Percentiles rank a stretch among this genome's conserved stretches.
phyloP scores from a whole-genome alignment of 2,113 vertebrate genomes.

The Xyliphius kryptos region DNA sequence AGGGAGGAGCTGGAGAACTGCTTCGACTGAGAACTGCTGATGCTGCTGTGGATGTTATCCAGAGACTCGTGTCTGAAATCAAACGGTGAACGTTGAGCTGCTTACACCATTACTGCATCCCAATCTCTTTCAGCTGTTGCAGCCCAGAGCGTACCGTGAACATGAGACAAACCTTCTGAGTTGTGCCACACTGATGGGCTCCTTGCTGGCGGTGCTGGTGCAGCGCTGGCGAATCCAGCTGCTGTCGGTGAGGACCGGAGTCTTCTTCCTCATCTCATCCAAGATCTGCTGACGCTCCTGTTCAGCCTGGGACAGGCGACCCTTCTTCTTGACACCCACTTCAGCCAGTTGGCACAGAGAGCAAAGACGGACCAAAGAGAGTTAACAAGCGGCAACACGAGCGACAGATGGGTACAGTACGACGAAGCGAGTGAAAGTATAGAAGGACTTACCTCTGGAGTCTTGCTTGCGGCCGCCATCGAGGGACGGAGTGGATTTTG shows the following conservation, averaged over 20 bases:
- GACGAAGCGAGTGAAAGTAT: too few relatives aligned
- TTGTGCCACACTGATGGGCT: slow-evolving; percentile 62
- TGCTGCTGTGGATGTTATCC: slow-evolving; percentile 85
- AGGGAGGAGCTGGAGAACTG: slow-evolving; percentile 17
- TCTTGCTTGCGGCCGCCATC: slow-evolving; percentile 54
- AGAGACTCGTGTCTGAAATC: slow-evolving; percentile 83
- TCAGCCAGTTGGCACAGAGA: background rate
- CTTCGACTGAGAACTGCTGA: slow-evolving; percentile 19
- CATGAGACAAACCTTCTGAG: slow-evolving; percentile 82
- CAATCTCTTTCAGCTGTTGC: too few relatives aligned
- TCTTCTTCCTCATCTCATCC: slow-evolving; percentile 92
- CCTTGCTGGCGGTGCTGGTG: slow-evolving; percentile 69
- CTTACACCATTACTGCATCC: too few relatives aligned
- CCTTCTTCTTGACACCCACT: slow-evolving; percentile 57
- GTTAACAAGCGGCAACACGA: too few relatives aligned
- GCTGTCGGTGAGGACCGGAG: slow-evolving; percentile 80
- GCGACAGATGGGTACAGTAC: too few relatives aligned
- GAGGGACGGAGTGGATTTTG: slow-evolving; percentile 75
- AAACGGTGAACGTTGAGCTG: background rate
- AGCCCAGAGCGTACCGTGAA: too few relatives aligned
- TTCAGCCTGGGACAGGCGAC: slow-evolving; percentile 71
- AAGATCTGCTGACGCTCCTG: slow-evolving; percentile 83
- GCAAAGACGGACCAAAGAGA: too few relatives aligned
- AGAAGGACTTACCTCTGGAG: slow-evolving; percentile 63
- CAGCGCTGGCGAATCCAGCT: slow-evolving; percentile 95